phyloP scores from a whole-genome alignment of 37 sponge, comb jelly and placozoan species.

The Trichoplax adhaerens region DNA sequence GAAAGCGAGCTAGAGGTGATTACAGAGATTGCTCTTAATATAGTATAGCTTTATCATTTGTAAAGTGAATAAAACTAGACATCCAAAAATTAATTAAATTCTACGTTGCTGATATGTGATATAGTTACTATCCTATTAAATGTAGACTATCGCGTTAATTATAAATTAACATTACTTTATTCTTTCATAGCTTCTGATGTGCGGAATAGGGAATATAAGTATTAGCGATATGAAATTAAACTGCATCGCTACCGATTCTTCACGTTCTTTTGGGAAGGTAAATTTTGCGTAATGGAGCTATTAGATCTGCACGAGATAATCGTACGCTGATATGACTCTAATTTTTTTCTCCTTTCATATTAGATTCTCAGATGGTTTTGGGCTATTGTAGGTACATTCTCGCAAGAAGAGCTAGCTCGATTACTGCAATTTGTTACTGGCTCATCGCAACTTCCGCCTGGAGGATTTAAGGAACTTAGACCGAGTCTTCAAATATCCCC shows the following conservation, averaged over 20 bases:
- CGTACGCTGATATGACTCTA: no score
- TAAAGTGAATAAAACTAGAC: no score
- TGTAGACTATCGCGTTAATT: no score
- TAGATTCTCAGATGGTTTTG: conserved; percentile 65
- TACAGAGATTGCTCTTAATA: no score
- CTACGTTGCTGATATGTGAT: no score
- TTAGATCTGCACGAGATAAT: no score
- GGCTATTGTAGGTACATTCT: conserved; percentile 48
- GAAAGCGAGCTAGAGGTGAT: conserved; percentile 87
- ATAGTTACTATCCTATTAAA: no score
- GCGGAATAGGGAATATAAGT: conserved; percentile 45
- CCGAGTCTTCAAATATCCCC: conserved; percentile 46
- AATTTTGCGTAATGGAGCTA: no score
- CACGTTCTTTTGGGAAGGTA: neutral
- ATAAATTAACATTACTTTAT: neutral
- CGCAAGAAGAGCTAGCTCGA: conserved; percentile 68
- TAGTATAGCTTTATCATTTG: no score
- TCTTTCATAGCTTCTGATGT: conserved; percentile 54
- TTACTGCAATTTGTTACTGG: conserved; percentile 68
- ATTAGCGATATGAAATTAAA: conserved; percentile 42
- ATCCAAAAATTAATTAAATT: no score
- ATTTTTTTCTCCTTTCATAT: neutral
- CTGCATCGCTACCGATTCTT: conserved; percentile 19
- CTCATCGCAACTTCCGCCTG: conserved; percentile 75
- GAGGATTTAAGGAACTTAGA: conserved; percentile 56